phyloP scores from a whole-genome alignment of 2,888 invertebrate genomes.

The Leistus spinibarbis region DNA sequence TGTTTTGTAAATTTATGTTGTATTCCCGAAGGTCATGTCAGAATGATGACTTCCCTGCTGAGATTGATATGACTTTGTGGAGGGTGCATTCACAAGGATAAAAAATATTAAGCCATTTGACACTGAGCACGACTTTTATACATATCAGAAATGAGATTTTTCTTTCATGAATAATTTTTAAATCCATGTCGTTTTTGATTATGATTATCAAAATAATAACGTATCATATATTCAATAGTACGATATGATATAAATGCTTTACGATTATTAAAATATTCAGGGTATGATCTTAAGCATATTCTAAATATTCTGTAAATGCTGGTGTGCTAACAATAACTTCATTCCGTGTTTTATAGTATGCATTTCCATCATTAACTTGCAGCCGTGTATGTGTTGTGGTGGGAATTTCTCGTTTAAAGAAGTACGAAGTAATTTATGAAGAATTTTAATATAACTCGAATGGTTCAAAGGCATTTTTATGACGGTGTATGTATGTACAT shows the following conservation, averaged over 20 bases:
- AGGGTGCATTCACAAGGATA: neutral
- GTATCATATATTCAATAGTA: too few species aligned
- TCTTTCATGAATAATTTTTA: neutral
- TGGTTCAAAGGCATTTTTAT: constrained; percentile 36
- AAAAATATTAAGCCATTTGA: constrained; percentile 2
- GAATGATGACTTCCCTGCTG: constrained; percentile 4
- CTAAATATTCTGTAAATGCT: neutral
- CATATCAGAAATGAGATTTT: neutral
- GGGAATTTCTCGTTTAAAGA: constrained; percentile 4
- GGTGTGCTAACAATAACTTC: neutral
- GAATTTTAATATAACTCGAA: constrained; percentile 37
- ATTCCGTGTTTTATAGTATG: neutral
- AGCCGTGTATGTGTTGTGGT: neutral
- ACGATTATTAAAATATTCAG: too few species aligned
- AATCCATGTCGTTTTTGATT: too few species aligned
- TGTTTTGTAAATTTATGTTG: neutral
- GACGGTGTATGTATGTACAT: constrained; percentile 5
- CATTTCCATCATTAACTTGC: neutral
- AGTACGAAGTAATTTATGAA: constrained; percentile 28
- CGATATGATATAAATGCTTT: too few species aligned
- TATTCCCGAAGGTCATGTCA: constrained; percentile 15
- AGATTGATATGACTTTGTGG: constrained; percentile 7
- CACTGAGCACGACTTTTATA: neutral
- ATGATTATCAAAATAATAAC: too few species aligned
- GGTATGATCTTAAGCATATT: neutral